Conservation (phyloP, 2,113 vertebrate species). For the Naja naja region DNA sequence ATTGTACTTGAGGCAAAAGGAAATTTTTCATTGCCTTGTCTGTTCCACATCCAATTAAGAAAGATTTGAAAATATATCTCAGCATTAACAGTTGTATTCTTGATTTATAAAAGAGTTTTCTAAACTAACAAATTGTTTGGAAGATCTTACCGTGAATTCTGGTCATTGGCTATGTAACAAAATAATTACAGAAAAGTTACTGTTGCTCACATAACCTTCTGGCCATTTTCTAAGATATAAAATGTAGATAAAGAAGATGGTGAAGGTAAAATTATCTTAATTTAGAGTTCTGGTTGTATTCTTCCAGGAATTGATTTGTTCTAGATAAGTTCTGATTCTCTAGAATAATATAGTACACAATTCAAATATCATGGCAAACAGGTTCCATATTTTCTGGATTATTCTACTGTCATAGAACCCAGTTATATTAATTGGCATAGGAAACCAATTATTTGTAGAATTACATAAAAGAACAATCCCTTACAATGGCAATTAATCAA, state of each 20-base stretch:
- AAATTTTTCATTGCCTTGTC: not conserved
- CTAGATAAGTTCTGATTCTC: not conserved
- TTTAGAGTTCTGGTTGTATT: not conserved
- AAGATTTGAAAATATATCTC: too few species aligned
- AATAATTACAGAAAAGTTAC: not conserved
- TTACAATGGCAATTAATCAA: not conserved
- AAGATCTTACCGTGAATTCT: not conserved
- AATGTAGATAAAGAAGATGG: not conserved
- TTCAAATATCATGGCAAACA: not conserved
- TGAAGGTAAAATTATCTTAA: not conserved
- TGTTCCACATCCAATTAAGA: not conserved
- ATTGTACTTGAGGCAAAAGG: not conserved
- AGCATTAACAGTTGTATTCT: not conserved
- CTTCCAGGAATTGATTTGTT: not conserved
- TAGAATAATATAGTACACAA: not conserved
- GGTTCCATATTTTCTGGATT: not conserved
- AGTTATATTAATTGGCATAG: not conserved
- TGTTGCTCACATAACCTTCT: not conserved
- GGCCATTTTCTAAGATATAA: not conserved
- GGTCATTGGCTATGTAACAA: not conserved
- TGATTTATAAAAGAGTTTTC: not conserved
- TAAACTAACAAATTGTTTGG: not conserved
- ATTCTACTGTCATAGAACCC: not conserved
- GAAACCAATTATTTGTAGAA: not conserved
- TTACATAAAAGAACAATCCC: not conserved